A percentile compares a stretch with the other conserved stretches of the same genome.
Conservation (phyloP, 2,888 invertebrate species). For the Prosopocoilus inquinatus region DNA sequence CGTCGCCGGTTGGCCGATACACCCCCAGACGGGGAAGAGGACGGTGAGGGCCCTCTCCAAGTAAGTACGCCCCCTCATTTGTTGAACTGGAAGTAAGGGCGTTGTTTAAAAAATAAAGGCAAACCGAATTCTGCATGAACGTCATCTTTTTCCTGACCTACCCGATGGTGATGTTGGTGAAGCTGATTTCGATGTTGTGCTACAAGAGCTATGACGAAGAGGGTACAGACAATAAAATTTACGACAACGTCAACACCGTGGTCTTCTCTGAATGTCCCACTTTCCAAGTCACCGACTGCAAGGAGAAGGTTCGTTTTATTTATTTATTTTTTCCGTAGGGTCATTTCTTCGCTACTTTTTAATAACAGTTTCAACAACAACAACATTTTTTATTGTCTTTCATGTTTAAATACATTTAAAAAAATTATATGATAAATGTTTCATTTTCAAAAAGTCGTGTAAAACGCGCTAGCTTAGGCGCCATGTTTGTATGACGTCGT, state of each 20-base stretch:
- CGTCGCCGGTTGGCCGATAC: constrained; percentile 41
- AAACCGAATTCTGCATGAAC: constrained; percentile 51
- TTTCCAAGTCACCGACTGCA: constrained; percentile 11
- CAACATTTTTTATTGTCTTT: too few relatives aligned
- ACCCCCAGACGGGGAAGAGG: constrained; percentile 44
- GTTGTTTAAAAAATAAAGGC: constrained; percentile 39
- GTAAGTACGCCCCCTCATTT: constrained; percentile 28
- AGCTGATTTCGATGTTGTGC: constrained; percentile 40
- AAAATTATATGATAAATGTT: too few relatives aligned
- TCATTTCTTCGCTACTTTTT: not conserved
- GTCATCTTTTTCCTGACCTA: constrained; percentile 51
- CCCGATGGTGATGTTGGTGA: constrained; percentile 45
- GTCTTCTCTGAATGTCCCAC: constrained; percentile 29
- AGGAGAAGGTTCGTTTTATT: constrained; percentile 14
- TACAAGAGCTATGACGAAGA: constrained; percentile 37
- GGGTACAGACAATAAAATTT: constrained; percentile 21
- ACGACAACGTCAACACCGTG: constrained; percentile 29
- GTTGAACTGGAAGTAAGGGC: not conserved
- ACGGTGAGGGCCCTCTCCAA: constrained; percentile 46
- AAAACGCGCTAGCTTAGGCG: too few relatives aligned
- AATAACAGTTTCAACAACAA: constrained; percentile 4
- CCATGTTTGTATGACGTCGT: too few relatives aligned
- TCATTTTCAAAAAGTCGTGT: too few relatives aligned
- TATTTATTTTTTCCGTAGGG: too few relatives aligned
- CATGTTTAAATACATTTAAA: too few relatives aligned